phyloP scores from a whole-genome alignment of 2,113 vertebrate species.

The Eurystomus gularis region DNA sequence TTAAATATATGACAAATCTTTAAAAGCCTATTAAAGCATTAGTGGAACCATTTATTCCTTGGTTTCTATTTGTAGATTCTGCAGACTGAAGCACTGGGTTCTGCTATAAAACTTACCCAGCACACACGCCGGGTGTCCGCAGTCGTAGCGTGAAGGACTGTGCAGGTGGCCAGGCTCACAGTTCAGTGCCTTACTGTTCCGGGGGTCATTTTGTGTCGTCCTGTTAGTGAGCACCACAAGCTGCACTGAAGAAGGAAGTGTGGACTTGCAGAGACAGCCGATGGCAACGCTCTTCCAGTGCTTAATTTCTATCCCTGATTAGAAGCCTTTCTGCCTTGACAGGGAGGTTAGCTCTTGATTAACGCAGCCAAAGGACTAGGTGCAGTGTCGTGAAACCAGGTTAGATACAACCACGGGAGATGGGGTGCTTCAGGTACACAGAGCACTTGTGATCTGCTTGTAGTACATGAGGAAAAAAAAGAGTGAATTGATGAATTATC shows the following conservation, averaged over 20 bases:
- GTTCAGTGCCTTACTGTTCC: neutral
- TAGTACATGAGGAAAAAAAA: neutral
- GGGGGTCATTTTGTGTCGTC: too few relatives aligned
- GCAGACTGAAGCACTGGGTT: neutral
- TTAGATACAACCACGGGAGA: neutral
- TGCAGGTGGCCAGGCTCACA: neutral
- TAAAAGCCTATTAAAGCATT: neutral
- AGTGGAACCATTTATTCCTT: neutral
- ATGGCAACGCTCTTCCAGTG: neutral
- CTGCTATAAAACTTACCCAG: neutral
- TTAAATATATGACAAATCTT: neutral
- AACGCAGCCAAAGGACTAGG: neutral
- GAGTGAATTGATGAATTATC: neutral
- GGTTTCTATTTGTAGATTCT: neutral
- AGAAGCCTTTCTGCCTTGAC: neutral
- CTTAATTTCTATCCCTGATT: neutral
- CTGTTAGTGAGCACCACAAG: neutral
- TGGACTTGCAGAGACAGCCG: neutral
- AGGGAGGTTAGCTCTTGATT: neutral
- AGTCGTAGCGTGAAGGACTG: neutral
- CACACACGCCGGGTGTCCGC: accelerated
- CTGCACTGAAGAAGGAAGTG: neutral
- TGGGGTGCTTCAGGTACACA: neutral
- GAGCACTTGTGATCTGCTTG: neutral
- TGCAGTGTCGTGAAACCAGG: neutral